Conservation (phyloP, 1,140 invertebrate species). For the Lepeophtheirus salmonis region DNA sequence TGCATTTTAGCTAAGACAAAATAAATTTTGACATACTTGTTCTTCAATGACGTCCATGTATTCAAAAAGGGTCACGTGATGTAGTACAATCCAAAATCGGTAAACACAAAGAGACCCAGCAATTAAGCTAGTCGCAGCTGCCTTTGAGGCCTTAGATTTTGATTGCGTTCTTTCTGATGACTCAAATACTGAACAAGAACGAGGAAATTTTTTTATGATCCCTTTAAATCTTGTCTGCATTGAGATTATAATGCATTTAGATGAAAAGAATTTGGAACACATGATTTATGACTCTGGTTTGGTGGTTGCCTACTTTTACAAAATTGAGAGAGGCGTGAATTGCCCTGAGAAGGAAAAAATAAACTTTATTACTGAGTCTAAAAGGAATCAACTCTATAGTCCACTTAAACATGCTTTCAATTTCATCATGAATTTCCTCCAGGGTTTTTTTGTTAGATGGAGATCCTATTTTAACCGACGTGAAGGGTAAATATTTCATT, state of each 20-base stretch:
- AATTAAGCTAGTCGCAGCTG: conserved; percentile 53
- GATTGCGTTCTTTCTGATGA: background rate
- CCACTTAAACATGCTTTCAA: conserved; percentile 73
- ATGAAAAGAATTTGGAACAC: conserved; percentile 54
- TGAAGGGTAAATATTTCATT: conserved; percentile 47
- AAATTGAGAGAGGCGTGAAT: conserved; percentile 56
- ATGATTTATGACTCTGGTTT: conserved; percentile 43
- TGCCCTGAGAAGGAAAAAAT: conserved; percentile 54
- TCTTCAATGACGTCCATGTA: background rate
- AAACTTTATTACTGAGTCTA: conserved; percentile 62
- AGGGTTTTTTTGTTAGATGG: conserved; percentile 3
- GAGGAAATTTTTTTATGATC: conserved; percentile 49
- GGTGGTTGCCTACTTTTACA: conserved; percentile 57
- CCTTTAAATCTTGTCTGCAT: conserved; percentile 67
- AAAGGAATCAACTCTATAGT: conserved; percentile 61
- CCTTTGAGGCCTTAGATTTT: conserved; percentile 40
- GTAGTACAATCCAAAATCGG: conserved; percentile 67
- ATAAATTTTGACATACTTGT: conserved; percentile 4
- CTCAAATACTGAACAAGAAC: conserved; percentile 35
- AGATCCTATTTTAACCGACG: conserved; percentile 28
- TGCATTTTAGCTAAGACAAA: conserved; percentile 39
- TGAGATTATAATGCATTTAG: conserved; percentile 53
- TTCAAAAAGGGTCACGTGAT: conserved; percentile 30
- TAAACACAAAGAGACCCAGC: conserved; percentile 69
- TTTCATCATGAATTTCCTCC: conserved; percentile 41